Evolutionary conservation across 2,888 invertebrate species (phyloP), one percentile per base, ranked within the genome.

Genomic region (Ophion ventricosus): DNA sequence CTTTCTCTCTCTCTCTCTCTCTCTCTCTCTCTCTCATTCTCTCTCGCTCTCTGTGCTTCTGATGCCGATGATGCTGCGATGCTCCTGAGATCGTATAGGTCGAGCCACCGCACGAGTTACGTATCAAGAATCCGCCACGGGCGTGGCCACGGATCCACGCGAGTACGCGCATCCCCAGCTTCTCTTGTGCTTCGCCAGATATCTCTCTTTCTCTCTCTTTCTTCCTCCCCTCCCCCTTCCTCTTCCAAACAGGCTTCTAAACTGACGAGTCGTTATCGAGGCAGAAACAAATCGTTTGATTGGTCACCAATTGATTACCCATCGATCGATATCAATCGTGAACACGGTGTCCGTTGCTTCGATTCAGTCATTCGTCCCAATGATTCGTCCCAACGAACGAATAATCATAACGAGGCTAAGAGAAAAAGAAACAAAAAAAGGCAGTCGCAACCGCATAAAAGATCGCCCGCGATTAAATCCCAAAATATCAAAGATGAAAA

Each of bases 121-220:
- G 93, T 93, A 93, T 93, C 92, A 92, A 92, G 92, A 93, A 93
- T 93, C 92, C 91, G 92, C 92, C 91, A 93, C 92, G 93, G 93
- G 93, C 93, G 93, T 93, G 93, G 93, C 93, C 88, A 92, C 90
- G 84, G 82, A 90, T 91, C 89, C 90, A 88, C 90, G 49, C 49
- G 90, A 91, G 89, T 89, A 88, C 90, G 90, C 90, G 87, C 90
- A 89, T 87, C 87, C 88, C 89, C 88, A 90, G 90, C 88, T 89
- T 87, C 86, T 87, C 86, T 86, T 88, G 87, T 88, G 75, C 86
- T 88, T 90, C 85, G 43, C 79, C 78, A 81, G 69, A 70, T 67
- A 70, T 70, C 82, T 26, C 70, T 61, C 20, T 84, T 74, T 83
- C 82, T 84, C 80, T 86, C 29, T 80, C 57, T 77, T 67, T 69